These are phyloP conservation scores for Thereva unica DNA, from an alignment of 2,888 invertebrate genomes.

Conservation along the genomic window DNA sequence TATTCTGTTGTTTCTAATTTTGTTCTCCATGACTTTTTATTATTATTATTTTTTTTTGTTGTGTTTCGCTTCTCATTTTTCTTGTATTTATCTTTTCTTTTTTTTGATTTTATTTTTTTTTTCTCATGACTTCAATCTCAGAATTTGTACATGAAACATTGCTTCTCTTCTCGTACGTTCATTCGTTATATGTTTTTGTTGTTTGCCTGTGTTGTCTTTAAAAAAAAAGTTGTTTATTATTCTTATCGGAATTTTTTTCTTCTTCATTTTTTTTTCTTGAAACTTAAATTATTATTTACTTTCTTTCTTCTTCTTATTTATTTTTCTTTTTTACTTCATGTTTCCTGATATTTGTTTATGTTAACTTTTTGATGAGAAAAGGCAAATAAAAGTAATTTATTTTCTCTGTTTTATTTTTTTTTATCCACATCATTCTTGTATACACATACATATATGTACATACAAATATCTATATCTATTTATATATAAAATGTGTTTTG, in stretches of 20 bases:
- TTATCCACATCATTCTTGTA: no score
- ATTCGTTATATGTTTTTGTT: no score
- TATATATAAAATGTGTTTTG: no score
- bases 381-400: constrained; percentile 22
- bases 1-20: constrained; percentile 34
- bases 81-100: not conserved
- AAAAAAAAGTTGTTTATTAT: constrained; percentile 22
- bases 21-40: constrained; percentile 20
- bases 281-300: constrained; percentile 17
- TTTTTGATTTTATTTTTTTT: no score
- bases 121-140: no score
- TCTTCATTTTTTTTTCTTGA: constrained; percentile 3
- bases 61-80: constrained; percentile 15
- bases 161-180: no score
- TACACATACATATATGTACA: no score
- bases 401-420: not conserved
- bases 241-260: constrained; percentile 17
- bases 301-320: constrained; percentile 22
- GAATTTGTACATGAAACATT: no score
- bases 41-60: constrained; percentile 16
- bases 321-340: constrained; percentile 17
- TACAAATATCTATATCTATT: no score
- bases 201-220: no score
- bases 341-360: constrained; percentile 13
- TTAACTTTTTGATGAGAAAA: constrained; percentile 23